These are phyloP conservation scores for Zosterops japonicus DNA, from an alignment of 2,113 vertebrate genomes.

Conservation along the genomic window DNA sequence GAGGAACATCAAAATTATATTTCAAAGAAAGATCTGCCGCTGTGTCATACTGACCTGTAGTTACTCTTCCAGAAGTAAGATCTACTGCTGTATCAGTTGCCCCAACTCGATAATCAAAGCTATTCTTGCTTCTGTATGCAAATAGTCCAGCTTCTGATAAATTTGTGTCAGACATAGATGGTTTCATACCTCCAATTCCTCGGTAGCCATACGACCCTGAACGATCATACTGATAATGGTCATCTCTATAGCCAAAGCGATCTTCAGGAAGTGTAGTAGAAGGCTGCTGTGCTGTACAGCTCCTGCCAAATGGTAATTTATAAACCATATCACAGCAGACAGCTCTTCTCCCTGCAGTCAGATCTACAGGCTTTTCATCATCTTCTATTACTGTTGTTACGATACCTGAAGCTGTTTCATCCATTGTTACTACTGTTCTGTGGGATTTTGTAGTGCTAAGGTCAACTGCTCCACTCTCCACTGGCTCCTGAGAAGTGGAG, in stretches of 20 bases:
- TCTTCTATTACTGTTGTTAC: constrained; percentile 90
- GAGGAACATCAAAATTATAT: constrained; percentile 82
- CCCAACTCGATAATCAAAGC: constrained; percentile 84
- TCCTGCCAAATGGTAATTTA: constrained; percentile 92
- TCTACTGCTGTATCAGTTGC: constrained; percentile 88
- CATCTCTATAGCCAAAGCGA: constrained; percentile 86
- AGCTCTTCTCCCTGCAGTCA: constrained; percentile 90
- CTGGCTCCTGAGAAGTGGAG: constrained; percentile 60
- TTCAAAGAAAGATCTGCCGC: constrained; percentile 86
- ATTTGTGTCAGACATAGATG: constrained; percentile 89
- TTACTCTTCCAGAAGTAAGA: constrained; percentile 90
- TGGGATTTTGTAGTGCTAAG: constrained; percentile 90
- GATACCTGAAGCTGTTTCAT: constrained; percentile 80
- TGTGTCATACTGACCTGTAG: constrained; percentile 88
- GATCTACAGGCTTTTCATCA: constrained; percentile 91
- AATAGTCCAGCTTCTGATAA: constrained; percentile 86
- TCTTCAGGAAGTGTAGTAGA: constrained; percentile 87
- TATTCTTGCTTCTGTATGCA: constrained; percentile 87
- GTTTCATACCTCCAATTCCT: constrained; percentile 87
- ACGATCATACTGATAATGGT: constrained; percentile 87
- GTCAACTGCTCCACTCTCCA: constrained; percentile 85
- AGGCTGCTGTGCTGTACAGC: constrained; percentile 87
- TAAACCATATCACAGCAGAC: constrained; percentile 98
- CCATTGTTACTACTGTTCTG: constrained; percentile 85
- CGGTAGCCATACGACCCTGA: constrained; percentile 79